Evolutionary conservation across 2,888 invertebrate species (phyloP).

Genomic region (Blastobasis lacticolella): DNA sequence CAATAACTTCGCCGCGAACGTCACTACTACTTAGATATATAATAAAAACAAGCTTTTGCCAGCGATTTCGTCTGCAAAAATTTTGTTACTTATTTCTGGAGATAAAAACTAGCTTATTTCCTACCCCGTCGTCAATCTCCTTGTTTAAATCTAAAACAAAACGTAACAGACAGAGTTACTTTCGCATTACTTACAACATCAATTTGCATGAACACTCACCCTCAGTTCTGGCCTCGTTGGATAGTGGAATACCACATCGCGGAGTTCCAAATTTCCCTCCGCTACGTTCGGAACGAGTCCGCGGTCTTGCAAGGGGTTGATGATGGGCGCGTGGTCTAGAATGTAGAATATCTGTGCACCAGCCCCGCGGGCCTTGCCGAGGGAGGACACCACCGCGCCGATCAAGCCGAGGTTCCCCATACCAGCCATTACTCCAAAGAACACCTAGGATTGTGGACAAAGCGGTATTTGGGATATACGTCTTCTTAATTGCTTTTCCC

Average conservation of each 20-base stretch:
- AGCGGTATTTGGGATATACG: too few relatives aligned
- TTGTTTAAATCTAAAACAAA: too few relatives aligned
- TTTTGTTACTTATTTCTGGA: too few relatives aligned
- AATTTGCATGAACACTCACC: constrained; percentile 54
- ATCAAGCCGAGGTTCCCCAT: constrained; percentile 88
- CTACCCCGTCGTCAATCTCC: too few relatives aligned
- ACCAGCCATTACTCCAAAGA: constrained; percentile 84
- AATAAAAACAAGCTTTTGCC: too few relatives aligned
- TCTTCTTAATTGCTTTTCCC: too few relatives aligned
- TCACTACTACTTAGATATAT: too few relatives aligned
- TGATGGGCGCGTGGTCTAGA: constrained; percentile 82
- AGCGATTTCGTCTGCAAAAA: too few relatives aligned
- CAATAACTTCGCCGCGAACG: too few relatives aligned
- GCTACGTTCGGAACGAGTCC: constrained; percentile 75
- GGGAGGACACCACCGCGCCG: constrained; percentile 85
- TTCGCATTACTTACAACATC: not conserved
- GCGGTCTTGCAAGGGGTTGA: constrained; percentile 78
- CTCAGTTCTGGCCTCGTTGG: constrained; percentile 84
- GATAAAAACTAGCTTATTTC: too few relatives aligned
- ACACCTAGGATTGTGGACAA: constrained; percentile 72
- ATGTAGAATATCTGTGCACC: constrained; percentile 84
- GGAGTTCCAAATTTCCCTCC: constrained; percentile 81
- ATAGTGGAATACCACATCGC: constrained; percentile 84
- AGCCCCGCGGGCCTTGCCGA: constrained; percentile 86
- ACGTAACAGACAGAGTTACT: too few relatives aligned